A percentile compares a stretch with the other conserved stretches of the same genome.
phyloP scores from a whole-genome alignment of 2,888 invertebrate genomes.

The Acleris laterana region DNA sequence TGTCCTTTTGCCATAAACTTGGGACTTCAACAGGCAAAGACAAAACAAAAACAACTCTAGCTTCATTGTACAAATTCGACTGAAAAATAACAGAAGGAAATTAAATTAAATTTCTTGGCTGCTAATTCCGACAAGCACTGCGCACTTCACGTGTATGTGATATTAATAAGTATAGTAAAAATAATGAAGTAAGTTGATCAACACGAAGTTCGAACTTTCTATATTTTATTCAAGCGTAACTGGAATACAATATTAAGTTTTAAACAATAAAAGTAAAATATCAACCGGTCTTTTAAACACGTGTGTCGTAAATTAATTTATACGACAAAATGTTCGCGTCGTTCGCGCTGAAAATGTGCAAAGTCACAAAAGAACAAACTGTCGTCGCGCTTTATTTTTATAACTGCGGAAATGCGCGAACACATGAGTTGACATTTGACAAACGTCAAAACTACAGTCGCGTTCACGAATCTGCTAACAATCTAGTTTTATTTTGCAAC shows the following conservation, averaged over 20 bases:
- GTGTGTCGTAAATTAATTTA: slow-evolving; percentile 27
- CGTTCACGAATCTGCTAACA: slow-evolving; percentile 6
- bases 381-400: slow-evolving; percentile 38
- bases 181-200: not conserved
- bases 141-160: not conserved
- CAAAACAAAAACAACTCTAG: slow-evolving; percentile 44
- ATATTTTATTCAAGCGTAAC: slow-evolving; percentile 12
- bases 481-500: too few relatives aligned
- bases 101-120: not conserved
- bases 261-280: slow-evolving; percentile 11
- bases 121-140: not conserved
- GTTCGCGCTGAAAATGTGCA: slow-evolving; percentile 43
- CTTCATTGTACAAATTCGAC: slow-evolving; percentile 50
- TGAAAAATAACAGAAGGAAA: slow-evolving; percentile 12
- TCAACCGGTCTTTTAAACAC: slow-evolving; percentile 6
- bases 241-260: not conserved
- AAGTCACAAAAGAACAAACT: slow-evolving; percentile 41
- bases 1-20: slow-evolving; percentile 50
- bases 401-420: slow-evolving; percentile 40
- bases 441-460: slow-evolving; percentile 12
- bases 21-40: slow-evolving; percentile 45
- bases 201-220: slow-evolving; percentile 4
- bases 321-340: not conserved
- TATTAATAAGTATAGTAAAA: not conserved
- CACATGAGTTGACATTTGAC: not conserved